phyloP scores from a whole-genome alignment of 2,113 vertebrate genomes.

The Equus quagga region DNA sequence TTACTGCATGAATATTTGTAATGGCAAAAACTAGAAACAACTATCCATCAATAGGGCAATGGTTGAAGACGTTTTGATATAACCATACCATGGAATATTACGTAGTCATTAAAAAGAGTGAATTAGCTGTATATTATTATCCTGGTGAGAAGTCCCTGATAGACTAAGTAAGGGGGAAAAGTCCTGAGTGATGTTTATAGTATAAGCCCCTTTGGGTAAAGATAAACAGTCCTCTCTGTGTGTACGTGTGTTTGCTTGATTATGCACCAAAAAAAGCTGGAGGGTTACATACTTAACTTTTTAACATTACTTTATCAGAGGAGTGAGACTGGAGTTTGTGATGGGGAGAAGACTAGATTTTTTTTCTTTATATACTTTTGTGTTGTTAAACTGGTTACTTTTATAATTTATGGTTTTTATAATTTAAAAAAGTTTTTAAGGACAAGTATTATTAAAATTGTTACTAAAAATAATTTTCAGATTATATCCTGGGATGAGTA shows the following conservation, averaged over 20 bases:
- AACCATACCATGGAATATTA: neutral
- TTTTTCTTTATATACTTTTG: neutral
- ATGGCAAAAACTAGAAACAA: neutral
- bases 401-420: slow-evolving; percentile 30
- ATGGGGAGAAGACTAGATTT: neutral
- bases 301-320: neutral
- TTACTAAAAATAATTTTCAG: slow-evolving; percentile 47
- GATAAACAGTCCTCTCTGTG: neutral
- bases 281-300: neutral
- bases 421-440: slow-evolving; percentile 26
- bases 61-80: neutral
- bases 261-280: neutral
- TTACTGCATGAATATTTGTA: neutral
- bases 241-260: neutral
- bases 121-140: neutral
- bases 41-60: neutral
- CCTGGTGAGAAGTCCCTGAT: neutral
- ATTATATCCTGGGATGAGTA: neutral
- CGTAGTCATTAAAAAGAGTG: neutral
- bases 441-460: neutral
- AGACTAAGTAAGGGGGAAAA: neutral
- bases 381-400: slow-evolving; percentile 31
- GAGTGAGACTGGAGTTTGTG: neutral
- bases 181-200: neutral
- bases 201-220: neutral